These are phyloP conservation scores for Ernsta delagoae DNA, from an alignment of 2,888 invertebrate species.

Conservation along the genomic window DNA sequence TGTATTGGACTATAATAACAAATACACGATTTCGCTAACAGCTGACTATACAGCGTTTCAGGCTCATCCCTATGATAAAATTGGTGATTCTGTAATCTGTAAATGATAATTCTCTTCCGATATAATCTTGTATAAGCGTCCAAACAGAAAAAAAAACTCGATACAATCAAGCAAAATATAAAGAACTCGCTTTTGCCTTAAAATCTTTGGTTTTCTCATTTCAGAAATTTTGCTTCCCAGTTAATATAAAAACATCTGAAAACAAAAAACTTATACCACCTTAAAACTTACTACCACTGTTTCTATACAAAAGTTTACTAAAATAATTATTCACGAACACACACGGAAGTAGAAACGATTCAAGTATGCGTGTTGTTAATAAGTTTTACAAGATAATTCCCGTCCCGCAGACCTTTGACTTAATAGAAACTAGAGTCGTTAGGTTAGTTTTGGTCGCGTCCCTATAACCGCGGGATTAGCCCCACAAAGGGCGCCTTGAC, in stretches of 20 bases:
- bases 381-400: neutral
- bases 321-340: neutral
- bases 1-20: conserved; percentile 9
- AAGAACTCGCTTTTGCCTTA: no score
- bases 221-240: no score
- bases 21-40: neutral
- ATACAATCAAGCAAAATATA: no score
- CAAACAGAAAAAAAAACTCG: no score
- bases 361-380: neutral
- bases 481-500: conserved; percentile 16
- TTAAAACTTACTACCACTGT: no score
- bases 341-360: neutral
- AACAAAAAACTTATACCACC: no score
- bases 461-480: conserved; percentile 6
- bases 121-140: no score
- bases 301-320: no score
- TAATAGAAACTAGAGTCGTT: neutral
- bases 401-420: neutral
- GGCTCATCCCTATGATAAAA: neutral
- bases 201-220: no score
- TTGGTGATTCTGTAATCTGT: no score
- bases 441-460: conserved; percentile 14
- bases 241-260: no score
- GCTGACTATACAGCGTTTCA: neutral
- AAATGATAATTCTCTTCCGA: no score